Conservation (phyloP, 2,113 vertebrate species). For the Toxotes jaculatrix region DNA sequence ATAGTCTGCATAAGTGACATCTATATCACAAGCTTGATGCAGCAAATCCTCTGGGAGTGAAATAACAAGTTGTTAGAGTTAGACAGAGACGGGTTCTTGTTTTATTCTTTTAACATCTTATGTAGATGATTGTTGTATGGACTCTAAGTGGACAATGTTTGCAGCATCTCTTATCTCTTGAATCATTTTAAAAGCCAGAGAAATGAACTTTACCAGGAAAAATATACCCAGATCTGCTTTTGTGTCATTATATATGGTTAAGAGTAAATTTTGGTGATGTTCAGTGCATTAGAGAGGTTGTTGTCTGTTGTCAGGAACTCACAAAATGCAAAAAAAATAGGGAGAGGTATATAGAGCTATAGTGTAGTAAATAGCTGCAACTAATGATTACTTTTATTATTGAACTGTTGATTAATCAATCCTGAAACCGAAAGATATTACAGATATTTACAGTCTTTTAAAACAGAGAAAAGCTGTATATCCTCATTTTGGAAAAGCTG, state of each 20-base stretch:
- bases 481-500: neutral
- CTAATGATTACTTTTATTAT: neutral
- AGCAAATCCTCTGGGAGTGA: constrained; percentile 18
- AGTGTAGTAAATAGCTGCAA: neutral
- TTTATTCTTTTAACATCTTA: neutral
- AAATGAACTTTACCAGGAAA: neutral
- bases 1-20: constrained; percentile 29
- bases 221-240: neutral
- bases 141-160: neutral
- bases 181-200: constrained; percentile 5
- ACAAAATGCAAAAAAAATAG: neutral
- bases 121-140: neutral
- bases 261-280: neutral
- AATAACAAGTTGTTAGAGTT: constrained; percentile 34
- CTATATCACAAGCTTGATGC: constrained; percentile 3
- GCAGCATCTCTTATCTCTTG: neutral
- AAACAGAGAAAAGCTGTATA: neutral
- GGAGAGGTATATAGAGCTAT: neutral
- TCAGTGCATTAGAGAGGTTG: constrained; percentile 11
- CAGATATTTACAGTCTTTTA: neutral
- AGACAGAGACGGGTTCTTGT: neutral
- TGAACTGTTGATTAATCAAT: neutral
- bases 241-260: neutral
- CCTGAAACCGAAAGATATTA: neutral
- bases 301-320: neutral